Evolutionary conservation across 1,140 invertebrate genomes (phyloP).

Genomic region (Orchestia grillus): DNA sequence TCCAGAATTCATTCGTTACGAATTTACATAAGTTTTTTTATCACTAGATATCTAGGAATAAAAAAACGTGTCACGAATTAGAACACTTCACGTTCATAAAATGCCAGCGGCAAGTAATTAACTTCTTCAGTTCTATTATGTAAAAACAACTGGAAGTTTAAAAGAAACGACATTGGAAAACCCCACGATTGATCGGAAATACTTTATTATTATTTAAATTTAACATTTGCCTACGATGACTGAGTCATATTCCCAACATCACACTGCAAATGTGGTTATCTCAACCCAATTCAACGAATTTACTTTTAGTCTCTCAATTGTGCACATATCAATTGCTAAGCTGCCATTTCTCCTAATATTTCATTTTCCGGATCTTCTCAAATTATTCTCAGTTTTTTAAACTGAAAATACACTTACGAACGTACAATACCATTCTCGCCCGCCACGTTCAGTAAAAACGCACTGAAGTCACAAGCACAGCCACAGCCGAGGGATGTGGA

Average conservation of each 20-base stretch:
- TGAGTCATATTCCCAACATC: neutral
- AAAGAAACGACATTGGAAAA: neutral
- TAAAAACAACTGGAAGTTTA: neutral
- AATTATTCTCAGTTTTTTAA: too few species aligned
- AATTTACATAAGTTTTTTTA: neutral
- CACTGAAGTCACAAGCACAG: too few species aligned
- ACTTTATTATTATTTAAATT: neutral
- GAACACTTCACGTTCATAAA: neutral
- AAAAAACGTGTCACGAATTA: neutral
- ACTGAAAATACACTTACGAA: too few species aligned
- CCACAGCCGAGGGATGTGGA: too few species aligned
- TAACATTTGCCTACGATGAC: neutral
- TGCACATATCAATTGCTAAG: too few species aligned
- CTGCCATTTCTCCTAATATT: too few species aligned
- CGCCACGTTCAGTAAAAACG: too few species aligned
- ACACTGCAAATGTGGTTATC: neutral
- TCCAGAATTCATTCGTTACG: neutral
- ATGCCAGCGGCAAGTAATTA: neutral
- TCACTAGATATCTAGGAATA: neutral
- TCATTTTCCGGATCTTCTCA: too few species aligned
- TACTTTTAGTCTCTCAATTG: neutral
- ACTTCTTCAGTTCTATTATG: neutral
- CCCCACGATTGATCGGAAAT: neutral
- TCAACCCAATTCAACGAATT: neutral
- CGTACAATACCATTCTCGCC: too few species aligned